A percentile compares a stretch with the other conserved stretches of the same genome.
Conservation (phyloP, 2,113 vertebrate genomes). For the Halichoeres trimaculatus region DNA sequence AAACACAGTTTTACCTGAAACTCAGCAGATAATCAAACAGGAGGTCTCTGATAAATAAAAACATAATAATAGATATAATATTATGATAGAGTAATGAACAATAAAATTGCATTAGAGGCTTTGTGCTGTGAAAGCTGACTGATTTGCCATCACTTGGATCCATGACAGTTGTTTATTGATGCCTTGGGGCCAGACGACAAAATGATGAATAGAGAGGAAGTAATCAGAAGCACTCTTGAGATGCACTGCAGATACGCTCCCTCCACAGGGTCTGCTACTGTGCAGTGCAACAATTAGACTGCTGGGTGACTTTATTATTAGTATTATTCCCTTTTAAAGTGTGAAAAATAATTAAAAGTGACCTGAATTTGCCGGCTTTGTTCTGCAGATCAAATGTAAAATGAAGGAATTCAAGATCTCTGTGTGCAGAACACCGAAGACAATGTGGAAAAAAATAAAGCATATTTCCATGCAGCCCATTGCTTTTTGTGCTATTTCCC, state of each 20-base stretch:
- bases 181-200: constrained; percentile 75
- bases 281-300: constrained; percentile 62
- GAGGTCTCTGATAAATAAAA: constrained; percentile 42
- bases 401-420: constrained; percentile 1
- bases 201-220: constrained; percentile 78
- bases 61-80: constrained; percentile 44
- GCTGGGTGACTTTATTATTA: constrained; percentile 55
- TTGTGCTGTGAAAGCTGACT: constrained; percentile 68
- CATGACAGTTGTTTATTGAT: constrained; percentile 80
- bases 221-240: constrained; percentile 73
- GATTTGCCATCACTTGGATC: constrained; percentile 72
- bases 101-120: constrained; percentile 63
- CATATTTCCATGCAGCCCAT: not conserved
- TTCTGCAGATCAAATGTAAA: constrained; percentile 24
- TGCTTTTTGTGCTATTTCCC: not conserved
- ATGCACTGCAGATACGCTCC: constrained; percentile 61
- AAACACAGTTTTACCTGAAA: constrained; percentile 59
- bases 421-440: not conserved
- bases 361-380: constrained; percentile 17
- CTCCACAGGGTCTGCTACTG: constrained; percentile 44
- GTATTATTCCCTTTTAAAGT: constrained; percentile 54
- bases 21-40: constrained; percentile 52
- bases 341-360: not conserved
- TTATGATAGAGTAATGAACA: constrained; percentile 69
- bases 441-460: not conserved